phyloP scores from a whole-genome alignment of 2,113 vertebrate species.

The Emydocephalus ijimae region DNA sequence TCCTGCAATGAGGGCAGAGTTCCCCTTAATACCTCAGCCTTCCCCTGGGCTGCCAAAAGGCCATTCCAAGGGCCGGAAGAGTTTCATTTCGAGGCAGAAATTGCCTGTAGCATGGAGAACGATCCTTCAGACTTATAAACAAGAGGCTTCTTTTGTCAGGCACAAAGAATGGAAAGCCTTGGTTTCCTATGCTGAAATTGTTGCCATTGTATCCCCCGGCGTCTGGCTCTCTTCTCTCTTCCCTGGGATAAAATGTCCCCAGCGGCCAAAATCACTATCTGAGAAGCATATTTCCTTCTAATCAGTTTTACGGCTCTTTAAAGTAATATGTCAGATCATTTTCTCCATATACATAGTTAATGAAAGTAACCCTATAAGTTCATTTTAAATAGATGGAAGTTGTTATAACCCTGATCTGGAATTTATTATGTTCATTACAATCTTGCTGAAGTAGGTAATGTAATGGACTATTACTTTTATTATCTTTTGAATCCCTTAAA shows the following conservation, averaged over 20 bases:
- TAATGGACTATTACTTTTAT: slow-evolving; percentile 88
- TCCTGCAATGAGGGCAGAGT: slow-evolving; percentile 73
- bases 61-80: slow-evolving; percentile 32
- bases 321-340: slow-evolving; percentile 84
- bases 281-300: slow-evolving; percentile 79
- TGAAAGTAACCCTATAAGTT: slow-evolving; percentile 87
- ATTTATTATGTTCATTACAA: slow-evolving; percentile 86
- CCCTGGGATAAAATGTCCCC: slow-evolving; percentile 56
- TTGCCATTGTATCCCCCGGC: slow-evolving; percentile 9
- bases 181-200: slow-evolving; percentile 2
- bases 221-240: slow-evolving; percentile 38
- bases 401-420: slow-evolving; percentile 84
- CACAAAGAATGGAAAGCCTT: slow-evolving; percentile 7
- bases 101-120: slow-evolving; percentile 45
- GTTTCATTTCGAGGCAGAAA: slow-evolving; percentile 68
- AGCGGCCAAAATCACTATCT: slow-evolving; percentile 63
- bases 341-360: slow-evolving; percentile 84
- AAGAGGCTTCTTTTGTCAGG: slow-evolving; percentile 47
- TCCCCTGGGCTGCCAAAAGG: slow-evolving; percentile 68
- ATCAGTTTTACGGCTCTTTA: slow-evolving; percentile 82
- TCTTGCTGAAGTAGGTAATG: slow-evolving; percentile 87
- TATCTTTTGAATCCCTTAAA: slow-evolving; percentile 86
- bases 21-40: slow-evolving; percentile 69
- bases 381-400: slow-evolving; percentile 87
- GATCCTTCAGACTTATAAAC: slow-evolving; percentile 63